Base-by-base conservation (phyloP, 2,113 vertebrate genomes). In the Labeo catla region DNA sequence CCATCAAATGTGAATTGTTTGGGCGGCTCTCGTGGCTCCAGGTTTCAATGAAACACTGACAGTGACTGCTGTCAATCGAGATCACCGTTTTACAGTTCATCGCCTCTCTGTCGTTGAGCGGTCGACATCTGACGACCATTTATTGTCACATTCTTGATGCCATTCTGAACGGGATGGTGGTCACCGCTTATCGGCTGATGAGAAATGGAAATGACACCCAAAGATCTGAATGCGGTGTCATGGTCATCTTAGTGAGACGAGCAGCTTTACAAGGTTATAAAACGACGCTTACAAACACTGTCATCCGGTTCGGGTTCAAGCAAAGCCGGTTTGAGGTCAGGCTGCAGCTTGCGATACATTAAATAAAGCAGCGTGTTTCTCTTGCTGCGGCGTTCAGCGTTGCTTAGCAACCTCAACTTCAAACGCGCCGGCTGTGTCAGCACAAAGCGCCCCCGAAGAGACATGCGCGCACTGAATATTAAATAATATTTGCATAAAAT, bases 1-100 rank as follows among this genome's bases (percentile, higher is more conserved):
- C 96, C 97, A 0, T 97, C 96, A 23, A 98, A 98, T 81, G 96
- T 97, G 94, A 99, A 97, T 89, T 95, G 96, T 88, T 97, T 96
- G 0, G 96, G 95, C 0, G 96, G 96, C 89, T 98, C 94, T 0
- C 91, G 76, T 0, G 0, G 93, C 92, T 0, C 91, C 76, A 0
- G 96, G 96, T 86, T 94, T 96, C 88, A 81, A 98, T 95, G 88
- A 95, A 96, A 90, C 96, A 97, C 89, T 94, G 95, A 52, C 96
- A 96, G 54, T 89, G 88, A 0, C 87, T 65, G 5, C 92, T 89
- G 84, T 96, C 96, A 91, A 96, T 87, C 3, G 91, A 90, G 59
- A 97, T 89, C 34, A 97, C 96, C 0, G 66, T 78, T 88, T 90
- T 89, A 84, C 95, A 96, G 90, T 87, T 89, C 0, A 96, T 93